phyloP scores from a whole-genome alignment of 2,797 vertebrate genomes.

The Gymnoscopelus microlampas region DNA sequence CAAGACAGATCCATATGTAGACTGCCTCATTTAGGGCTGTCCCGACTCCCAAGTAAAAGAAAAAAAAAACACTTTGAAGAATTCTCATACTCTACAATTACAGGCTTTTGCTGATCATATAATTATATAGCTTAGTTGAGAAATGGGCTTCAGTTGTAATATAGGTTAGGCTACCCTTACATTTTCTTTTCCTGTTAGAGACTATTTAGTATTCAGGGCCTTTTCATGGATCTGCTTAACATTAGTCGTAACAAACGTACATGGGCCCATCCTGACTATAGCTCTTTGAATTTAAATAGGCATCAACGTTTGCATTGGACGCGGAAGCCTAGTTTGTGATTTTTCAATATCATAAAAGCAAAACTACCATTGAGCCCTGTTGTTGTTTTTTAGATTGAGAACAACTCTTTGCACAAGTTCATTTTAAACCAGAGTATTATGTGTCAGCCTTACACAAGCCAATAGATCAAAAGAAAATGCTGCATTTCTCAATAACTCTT shows the following conservation, averaged over 20 bases:
- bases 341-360: slow-evolving; percentile 36
- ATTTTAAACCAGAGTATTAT: background rate
- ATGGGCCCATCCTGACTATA: slow-evolving; percentile 15
- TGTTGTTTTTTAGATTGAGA: background rate
- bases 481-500: background rate
- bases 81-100: slow-evolving; percentile 62
- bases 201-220: slow-evolving; percentile 24
- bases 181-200: slow-evolving; percentile 35
- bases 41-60: slow-evolving; percentile 19
- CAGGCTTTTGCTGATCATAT: slow-evolving; percentile 69
- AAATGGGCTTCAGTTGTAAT: slow-evolving; percentile 56
- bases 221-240: slow-evolving; percentile 23
- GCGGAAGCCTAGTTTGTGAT: slow-evolving; percentile 19
- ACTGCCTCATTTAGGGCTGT: slow-evolving; percentile 26
- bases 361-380: background rate
- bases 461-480: background rate
- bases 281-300: slow-evolving; percentile 28
- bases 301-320: slow-evolving; percentile 18
- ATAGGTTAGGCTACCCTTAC: slow-evolving; percentile 43
- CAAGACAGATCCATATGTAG: slow-evolving; percentile 22
- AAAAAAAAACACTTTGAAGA: slow-evolving; percentile 58
- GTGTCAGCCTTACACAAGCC: background rate
- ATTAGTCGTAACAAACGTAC: slow-evolving; percentile 31
- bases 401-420: background rate
- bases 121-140: slow-evolving; percentile 64